A percentile compares a stretch with the other conserved stretches of the same genome.
Evolutionary conservation across 2,113 vertebrate genomes (phyloP).

Genomic region (Mionectes macconnelli): DNA sequence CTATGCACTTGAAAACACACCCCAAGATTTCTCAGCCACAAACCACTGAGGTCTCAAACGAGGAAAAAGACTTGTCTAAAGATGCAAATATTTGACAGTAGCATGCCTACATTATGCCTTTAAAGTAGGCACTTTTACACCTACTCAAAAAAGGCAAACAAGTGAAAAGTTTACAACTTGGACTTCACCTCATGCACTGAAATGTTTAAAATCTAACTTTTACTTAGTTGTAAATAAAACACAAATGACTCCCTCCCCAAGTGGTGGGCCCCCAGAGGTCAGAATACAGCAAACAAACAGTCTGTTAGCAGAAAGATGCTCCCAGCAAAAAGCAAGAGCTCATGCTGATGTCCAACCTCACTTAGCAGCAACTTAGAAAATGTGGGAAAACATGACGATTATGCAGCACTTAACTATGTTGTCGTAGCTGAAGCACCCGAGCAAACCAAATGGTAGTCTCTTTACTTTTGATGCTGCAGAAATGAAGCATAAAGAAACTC

Average conservation of each 20-base stretch:
- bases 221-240: neutral
- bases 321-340: neutral
- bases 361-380: neutral
- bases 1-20: neutral
- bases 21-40: neutral
- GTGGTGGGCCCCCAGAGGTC: accelerated
- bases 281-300: neutral
- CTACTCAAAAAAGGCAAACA: neutral
- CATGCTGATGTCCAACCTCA: neutral
- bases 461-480: neutral
- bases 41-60: neutral
- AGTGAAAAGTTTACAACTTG: neutral
- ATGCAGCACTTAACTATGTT: neutral
- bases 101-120: neutral
- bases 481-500: neutral
- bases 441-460: neutral
- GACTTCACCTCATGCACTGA: neutral
- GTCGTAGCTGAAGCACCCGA: neutral
- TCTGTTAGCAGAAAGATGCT: neutral
- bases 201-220: neutral
- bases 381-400: neutral
- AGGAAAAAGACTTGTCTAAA: neutral
- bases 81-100: neutral
- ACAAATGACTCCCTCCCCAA: neutral
- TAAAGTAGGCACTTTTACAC: neutral